These are phyloP conservation scores for Drosophila eugracilis DNA, from an alignment of 1,140 invertebrate species.

Conservation along the genomic window DNA sequence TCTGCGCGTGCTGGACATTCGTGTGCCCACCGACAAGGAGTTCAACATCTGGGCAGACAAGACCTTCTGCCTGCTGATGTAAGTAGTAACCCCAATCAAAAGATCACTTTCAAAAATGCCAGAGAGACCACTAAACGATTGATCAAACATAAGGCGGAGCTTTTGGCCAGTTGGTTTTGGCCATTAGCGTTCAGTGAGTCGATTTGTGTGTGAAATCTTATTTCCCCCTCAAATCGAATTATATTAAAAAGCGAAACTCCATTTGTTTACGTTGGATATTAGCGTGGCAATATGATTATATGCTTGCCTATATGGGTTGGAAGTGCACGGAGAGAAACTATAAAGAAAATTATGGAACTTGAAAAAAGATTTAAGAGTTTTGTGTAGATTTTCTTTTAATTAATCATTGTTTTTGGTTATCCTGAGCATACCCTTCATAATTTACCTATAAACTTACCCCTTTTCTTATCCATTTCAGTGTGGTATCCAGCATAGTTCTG, in stretches of 20 bases:
- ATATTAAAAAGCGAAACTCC: conserved; percentile 48
- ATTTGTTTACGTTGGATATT: conserved; percentile 12
- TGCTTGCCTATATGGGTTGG: not conserved
- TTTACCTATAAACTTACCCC: too few species aligned
- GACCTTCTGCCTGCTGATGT: conserved; percentile 90
- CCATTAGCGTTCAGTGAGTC: conserved; percentile 28
- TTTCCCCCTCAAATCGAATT: conserved; percentile 31
- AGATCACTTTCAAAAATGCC: conserved; percentile 21
- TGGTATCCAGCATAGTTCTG: conserved; percentile 86
- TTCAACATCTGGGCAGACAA: conserved; percentile 89
- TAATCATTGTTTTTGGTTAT: too few species aligned
- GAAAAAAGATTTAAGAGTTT: too few species aligned
- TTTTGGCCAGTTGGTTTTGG: conserved; percentile 41
- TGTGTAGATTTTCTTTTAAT: too few species aligned
- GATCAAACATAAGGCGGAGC: conserved; percentile 5
- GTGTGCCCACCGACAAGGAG: conserved; percentile 88
- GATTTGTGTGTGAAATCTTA: conserved; percentile 23
- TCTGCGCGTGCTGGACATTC: conserved; percentile 86
- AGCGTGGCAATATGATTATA: conserved; percentile 35
- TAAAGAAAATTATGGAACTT: too few species aligned
- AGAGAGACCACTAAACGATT: conserved; percentile 18
- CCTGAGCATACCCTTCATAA: too few species aligned
- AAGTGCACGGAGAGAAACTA: conserved; percentile 9
- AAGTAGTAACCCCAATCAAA: conserved; percentile 73
- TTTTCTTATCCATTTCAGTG: conserved; percentile 85